A percentile compares a stretch with the other conserved stretches of the same genome.
These are phyloP conservation scores for Frankliniella intonsa DNA, from an alignment of 2,888 invertebrate species.

Conservation along the genomic window DNA sequence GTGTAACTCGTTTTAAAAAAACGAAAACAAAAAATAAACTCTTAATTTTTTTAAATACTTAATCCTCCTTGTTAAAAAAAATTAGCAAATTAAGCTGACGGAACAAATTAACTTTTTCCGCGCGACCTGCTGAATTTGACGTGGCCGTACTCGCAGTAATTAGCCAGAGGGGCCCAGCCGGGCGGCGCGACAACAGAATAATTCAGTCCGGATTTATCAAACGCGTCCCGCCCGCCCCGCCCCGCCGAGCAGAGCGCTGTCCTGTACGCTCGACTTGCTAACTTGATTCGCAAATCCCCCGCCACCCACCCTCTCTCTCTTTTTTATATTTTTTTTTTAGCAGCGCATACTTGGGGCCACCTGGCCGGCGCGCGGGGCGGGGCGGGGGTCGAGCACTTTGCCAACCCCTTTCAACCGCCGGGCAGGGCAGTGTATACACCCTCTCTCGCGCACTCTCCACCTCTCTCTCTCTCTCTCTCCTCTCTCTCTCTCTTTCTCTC, in stretches of 20 bases:
- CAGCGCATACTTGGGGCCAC: not conserved
- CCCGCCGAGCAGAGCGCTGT: not conserved
- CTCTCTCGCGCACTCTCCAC: not conserved
- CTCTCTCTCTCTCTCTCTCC: slow-evolving; percentile 1
- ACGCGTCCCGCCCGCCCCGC: not conserved
- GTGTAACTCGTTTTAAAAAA: too few relatives aligned
- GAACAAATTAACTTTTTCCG: too few relatives aligned
- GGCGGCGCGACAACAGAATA: not conserved
- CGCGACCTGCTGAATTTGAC: too few relatives aligned
- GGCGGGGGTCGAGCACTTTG: not conserved
- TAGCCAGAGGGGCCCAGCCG: too few relatives aligned
- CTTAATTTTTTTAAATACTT: too few relatives aligned
- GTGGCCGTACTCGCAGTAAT: too few relatives aligned
- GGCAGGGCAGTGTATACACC: not conserved
- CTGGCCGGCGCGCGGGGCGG: not conserved
- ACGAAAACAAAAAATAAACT: too few relatives aligned
- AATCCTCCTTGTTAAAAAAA: too few relatives aligned
- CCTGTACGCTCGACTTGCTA: not conserved
- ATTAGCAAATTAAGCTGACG: too few relatives aligned
- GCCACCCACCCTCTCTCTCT: not conserved
- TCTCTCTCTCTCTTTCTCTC: not conserved
- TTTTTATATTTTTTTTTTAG: not conserved
- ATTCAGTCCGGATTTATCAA: slow-evolving; percentile 18
- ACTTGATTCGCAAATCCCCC: slow-evolving; percentile 17
- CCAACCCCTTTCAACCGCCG: not conserved